Evolutionary conservation across 2,113 vertebrate species (phyloP).

Genomic region (Gorsachius goisagi): DNA sequence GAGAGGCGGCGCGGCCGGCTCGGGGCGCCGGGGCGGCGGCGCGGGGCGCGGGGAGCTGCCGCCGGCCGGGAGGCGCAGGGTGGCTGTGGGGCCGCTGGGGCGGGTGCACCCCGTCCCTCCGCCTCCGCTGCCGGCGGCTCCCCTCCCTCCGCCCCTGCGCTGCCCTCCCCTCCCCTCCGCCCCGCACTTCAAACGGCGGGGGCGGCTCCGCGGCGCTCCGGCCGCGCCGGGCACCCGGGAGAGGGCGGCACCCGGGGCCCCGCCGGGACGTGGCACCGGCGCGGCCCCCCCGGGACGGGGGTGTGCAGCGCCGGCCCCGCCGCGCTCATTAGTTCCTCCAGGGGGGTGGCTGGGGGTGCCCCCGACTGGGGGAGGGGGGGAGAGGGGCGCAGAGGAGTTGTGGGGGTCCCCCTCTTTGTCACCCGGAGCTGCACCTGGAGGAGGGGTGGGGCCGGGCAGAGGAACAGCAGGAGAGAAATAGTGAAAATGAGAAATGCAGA

Average conservation of each 20-base stretch:
- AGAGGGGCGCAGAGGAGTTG: not conserved
- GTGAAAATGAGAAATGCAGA: not conserved
- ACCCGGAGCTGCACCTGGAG: not conserved
- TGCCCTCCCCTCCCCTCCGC: not conserved
- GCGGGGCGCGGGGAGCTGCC: not conserved
- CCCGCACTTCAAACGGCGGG: constrained; percentile 32
- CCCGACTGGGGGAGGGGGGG: too few relatives aligned
- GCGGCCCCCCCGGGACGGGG: not conserved
- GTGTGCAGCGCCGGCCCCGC: not conserved
- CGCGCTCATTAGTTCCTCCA: not conserved
- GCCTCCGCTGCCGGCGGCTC: not conserved
- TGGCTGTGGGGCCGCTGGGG: constrained; percentile 10
- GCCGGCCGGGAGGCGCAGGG: not conserved
- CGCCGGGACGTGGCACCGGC: constrained; percentile 7
- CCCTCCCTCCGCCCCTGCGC: not conserved
- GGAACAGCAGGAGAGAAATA: not conserved
- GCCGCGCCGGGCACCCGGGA: not conserved
- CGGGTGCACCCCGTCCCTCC: constrained; percentile 1
- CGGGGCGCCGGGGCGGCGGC: not conserved
- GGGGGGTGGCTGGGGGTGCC: not conserved
- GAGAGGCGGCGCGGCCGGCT: not conserved
- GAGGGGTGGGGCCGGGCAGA: not conserved
- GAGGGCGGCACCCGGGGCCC: not conserved
- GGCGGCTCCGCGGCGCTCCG: not conserved
- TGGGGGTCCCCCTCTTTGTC: too few relatives aligned